phyloP scores from a whole-genome alignment of 2,888 invertebrate species.

The Tipula lateralis region DNA sequence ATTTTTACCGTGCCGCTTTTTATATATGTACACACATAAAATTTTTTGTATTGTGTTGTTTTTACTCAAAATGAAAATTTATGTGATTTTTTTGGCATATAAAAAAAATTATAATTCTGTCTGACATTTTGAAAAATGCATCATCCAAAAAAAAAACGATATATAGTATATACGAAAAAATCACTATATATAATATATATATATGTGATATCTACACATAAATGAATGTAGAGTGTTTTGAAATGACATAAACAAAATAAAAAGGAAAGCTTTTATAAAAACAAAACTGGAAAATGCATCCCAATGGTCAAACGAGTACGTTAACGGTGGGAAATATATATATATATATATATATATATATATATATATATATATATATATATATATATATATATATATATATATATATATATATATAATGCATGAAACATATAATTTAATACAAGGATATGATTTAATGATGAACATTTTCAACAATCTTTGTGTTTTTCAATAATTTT shows the following conservation, averaged over 20 bases:
- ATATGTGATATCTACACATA: neutral
- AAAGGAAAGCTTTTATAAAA: neutral
- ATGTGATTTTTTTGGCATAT: constrained; percentile 20
- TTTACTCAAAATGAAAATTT: constrained; percentile 7
- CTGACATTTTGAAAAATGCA: constrained; percentile 28
- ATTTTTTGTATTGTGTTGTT: neutral
- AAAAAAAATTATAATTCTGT: constrained; percentile 5
- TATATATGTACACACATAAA: neutral
- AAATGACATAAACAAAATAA: neutral
- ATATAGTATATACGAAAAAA: neutral
- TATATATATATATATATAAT: neutral
- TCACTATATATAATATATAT: neutral
- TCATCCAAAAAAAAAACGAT: constrained; percentile 12
- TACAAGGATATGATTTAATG: neutral
- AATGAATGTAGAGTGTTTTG: neutral
- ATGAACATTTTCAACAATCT: neutral
- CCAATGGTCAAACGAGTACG: neutral
- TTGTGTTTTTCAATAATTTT: neutral
- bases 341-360: neutral
- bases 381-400: neutral
- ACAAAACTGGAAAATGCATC: neutral
- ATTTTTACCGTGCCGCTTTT: neutral
- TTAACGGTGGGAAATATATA: neutral
- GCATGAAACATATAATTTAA: neutral
- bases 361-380: neutral